A percentile compares a stretch with the other conserved stretches of the same genome.
Evolutionary conservation across 1,140 invertebrate species (phyloP).

Genomic region (Sitodiplosis mosellana): DNA sequence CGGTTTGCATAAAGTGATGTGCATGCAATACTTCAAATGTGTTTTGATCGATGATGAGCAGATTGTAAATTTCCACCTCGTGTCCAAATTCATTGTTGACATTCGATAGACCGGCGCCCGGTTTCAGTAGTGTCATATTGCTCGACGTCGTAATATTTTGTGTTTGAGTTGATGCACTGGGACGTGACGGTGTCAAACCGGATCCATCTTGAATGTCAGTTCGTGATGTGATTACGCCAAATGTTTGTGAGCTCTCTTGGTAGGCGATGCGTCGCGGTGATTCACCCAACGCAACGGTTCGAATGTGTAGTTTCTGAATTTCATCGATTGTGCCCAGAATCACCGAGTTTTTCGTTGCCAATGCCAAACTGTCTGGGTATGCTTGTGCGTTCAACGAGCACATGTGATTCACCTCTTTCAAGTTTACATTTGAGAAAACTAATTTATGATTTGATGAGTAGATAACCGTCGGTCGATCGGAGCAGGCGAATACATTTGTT

Average conservation of each 20-base stretch:
- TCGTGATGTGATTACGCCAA: conserved; percentile 82
- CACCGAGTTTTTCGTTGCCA: conserved; percentile 83
- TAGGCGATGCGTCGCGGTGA: conserved; percentile 85
- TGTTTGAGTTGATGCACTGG: conserved; percentile 62
- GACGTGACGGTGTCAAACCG: conserved; percentile 43
- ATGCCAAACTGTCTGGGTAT: conserved; percentile 84
- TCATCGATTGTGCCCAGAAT: conserved; percentile 98
- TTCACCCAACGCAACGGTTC: conserved; percentile 86
- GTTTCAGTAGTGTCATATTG: conserved; percentile 23
- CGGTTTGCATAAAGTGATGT: conserved; percentile 73
- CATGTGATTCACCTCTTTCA: conserved; percentile 97
- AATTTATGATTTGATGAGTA: conserved; percentile 98
- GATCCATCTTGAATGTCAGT: conserved; percentile 64
- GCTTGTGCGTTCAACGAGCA: conserved; percentile 88
- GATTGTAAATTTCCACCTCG: conserved; percentile 83
- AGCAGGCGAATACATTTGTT: conserved; percentile 96
- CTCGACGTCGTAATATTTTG: conserved; percentile 31
- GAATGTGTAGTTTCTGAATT: conserved; percentile 93
- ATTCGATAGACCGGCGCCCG: conserved; percentile 24
- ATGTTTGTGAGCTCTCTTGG: conserved; percentile 86
- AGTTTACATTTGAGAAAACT: conserved; percentile 97
- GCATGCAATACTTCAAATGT: conserved; percentile 89
- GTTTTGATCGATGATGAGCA: conserved; percentile 89
- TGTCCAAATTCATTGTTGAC: conserved; percentile 42
- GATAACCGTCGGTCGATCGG: conserved; percentile 94